Evolutionary conservation across 2,797 vertebrate species (phyloP).

Genomic region (Lerista edwardsae): DNA sequence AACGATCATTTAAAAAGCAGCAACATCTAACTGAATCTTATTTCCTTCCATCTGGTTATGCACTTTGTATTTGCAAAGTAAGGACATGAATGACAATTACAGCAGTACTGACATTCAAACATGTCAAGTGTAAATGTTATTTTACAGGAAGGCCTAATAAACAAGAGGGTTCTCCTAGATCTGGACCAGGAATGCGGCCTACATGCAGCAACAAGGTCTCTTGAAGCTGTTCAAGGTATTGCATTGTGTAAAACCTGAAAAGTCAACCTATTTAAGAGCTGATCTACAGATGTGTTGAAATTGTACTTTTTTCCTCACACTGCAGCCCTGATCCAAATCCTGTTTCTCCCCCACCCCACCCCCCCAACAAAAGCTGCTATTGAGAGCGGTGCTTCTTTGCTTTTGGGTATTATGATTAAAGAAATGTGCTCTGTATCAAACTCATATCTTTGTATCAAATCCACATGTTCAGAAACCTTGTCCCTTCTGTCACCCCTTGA

Average conservation of each 20-base stretch:
- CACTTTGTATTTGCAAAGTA: not conserved
- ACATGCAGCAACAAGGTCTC: not conserved
- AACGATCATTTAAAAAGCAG: constrained; percentile 5
- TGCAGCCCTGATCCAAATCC: too few relatives aligned
- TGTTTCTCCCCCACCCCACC: too few relatives aligned
- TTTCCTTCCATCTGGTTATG: not conserved
- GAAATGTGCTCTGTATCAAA: too few relatives aligned
- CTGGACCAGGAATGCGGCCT: not conserved
- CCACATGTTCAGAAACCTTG: too few relatives aligned
- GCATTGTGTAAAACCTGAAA: not conserved
- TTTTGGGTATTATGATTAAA: too few relatives aligned
- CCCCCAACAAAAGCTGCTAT: too few relatives aligned
- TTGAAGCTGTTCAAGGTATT: not conserved
- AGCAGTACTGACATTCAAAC: not conserved
- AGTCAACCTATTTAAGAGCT: not conserved
- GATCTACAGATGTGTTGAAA: not conserved
- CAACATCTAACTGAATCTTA: not conserved
- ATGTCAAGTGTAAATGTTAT: not conserved
- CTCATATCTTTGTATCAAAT: too few relatives aligned
- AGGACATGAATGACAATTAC: not conserved
- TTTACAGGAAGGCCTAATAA: not conserved
- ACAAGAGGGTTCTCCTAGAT: not conserved
- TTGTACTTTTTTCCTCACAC: not conserved
- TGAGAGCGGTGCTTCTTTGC: too few relatives aligned
- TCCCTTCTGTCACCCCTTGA: too few relatives aligned